Evolutionary conservation across 2,113 vertebrate species (phyloP), one percentile per base, ranked within the genome.

Genomic region (Trachemys scripta): DNA sequence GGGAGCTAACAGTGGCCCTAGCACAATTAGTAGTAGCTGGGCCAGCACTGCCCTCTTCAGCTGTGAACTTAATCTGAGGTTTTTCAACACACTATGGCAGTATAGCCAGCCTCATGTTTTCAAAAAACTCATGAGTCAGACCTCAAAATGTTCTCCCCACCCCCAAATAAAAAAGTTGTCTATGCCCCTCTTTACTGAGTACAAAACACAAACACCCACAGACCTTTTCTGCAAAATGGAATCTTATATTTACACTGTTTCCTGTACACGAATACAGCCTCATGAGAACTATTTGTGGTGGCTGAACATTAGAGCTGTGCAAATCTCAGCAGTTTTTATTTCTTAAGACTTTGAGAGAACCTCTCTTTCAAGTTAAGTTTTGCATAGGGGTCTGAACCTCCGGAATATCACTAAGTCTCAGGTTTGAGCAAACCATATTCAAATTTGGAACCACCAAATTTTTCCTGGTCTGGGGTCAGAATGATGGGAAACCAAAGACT

Each of bases 271-370:
- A 87, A 92, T 85, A 69, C 57, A 88, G 1, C 92, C 13, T n/a
- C 56, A 35, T 54, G 75, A 82, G 54, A 85, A 35, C 57, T 62
- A 84, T 95, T 94, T 95, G 90, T 57, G 91, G 94, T 45, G 54
- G 51, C 2, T 87, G 75, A 54, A 95, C 93, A 93, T 91, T 38
- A 90, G 24, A 79, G 59, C 10, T 50, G 56, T 86, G 80, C 45
- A 38, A 86, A 92, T 85, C 50, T 85, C 87, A 94, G 85, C 16
- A 50, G 8, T 79, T 92, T 91, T 91, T 92, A 49, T 29, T 31
- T 88, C 82, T 90, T 0, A 0, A 84, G 72, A 90, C 49, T 94
- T 92, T 90, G 80, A 83, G 80, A 90, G 56, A 62, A 69, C 14
- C 27, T 92, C 49, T 78, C 47, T 19, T 90, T 84, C 59, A 54